Evolutionary conservation across 1,140 invertebrate genomes (phyloP), one percentile per base, ranked within the genome.

Genomic region (Calliopsis andreniformis): DNA sequence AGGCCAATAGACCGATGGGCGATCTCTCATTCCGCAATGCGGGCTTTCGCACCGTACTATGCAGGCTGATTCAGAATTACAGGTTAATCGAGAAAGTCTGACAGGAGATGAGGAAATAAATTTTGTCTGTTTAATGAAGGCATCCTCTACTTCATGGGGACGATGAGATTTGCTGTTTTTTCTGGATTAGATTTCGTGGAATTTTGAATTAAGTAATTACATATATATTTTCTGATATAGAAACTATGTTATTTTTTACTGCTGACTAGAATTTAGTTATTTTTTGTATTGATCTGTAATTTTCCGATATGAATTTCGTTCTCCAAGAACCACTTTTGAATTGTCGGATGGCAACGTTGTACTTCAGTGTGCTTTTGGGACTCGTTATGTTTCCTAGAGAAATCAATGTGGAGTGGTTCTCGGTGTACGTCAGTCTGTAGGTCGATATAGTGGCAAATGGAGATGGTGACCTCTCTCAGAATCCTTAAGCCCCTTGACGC

Each of bases 11-110:
- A 56, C 80, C 80, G 80, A 83, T 83, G 82, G 80, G 39, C 80
- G 80, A 83, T 83, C 80, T 83, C 75, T 83, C 79, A 83, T 83
- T 83, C 80, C 80, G 80, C 80, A 83, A 83, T 83, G 80, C 80
- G 79, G 80, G 68, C 68, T 83, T 83, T 78, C 81, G 81, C 61
- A 66, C 66, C 66, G 59, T 45, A 63, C 76, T 82, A 70, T 81
- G 76, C 63, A 76, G 12, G n/a, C n/a, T n/a, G n/a, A n/a, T n/a
- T n/a, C n/a, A n/a, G n/a, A n/a, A n/a, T n/a, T n/a, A n/a, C n/a
- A n/a, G n/a, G n/a, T n/a, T n/a, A n/a, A n/a, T n/a, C n/a, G n/a
- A n/a, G n/a, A n/a, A n/a, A n/a, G n/a, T n/a, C n/a, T n/a, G n/a
- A n/a, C n/a, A n/a, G n/a, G n/a, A n/a, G n/a, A n/a, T n/a, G n/a